Base-by-base conservation (phyloP, 2,888 invertebrate species). In the Agonopterix subpropinquella region DNA sequence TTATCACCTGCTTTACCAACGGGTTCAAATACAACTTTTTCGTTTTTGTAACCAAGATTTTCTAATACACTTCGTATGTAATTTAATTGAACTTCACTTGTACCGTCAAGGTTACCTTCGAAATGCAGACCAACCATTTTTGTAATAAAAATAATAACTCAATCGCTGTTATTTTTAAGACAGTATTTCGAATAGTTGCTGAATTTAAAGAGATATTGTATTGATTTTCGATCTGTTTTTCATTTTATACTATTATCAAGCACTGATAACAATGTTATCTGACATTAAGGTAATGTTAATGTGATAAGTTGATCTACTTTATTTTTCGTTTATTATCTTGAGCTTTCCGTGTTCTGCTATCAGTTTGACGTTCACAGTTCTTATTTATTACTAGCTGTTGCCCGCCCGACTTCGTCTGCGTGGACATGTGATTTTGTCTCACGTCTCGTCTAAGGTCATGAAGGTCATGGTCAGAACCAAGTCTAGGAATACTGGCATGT, bases 1-100 rank as follows among this genome's bases (percentile, higher is more conserved):
- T 72, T 74, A 9, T 75, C 75, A 10, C 65, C 75, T 1, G 58
- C 59, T 50, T 53, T 53, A 1, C 75, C 73, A 2, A 74, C 65
- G 7, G 59, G 44, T 41, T 62, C 51, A 1, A 77, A 51, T 0
- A 43, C 44, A 0, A 70, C 63, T 46, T 65, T 68, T 5, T 57
- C 61, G 35, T 63, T 56, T 37, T 53, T 57, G n/a, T 53, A 67
- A 1, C 70, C 73, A 36, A 52, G 58, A 47, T 71, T 55, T 39
- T 65, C 49, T 1, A 79, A 52, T 0, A 70, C 61, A 45, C 64
- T 57, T 18, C 59, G 53, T 2, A 79, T 68, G 35, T 56, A 71
- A 28, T 66, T 60, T 9, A 67, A 43, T 49, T 79, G 78, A 0
- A 51, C 45, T 37, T 57, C 55, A 41, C 53, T 58, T 2, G 74